A percentile compares a stretch with the other conserved stretches of the same genome.
Evolutionary conservation across 2,888 invertebrate genomes (phyloP).

Genomic region (Drosophila affinis): DNA sequence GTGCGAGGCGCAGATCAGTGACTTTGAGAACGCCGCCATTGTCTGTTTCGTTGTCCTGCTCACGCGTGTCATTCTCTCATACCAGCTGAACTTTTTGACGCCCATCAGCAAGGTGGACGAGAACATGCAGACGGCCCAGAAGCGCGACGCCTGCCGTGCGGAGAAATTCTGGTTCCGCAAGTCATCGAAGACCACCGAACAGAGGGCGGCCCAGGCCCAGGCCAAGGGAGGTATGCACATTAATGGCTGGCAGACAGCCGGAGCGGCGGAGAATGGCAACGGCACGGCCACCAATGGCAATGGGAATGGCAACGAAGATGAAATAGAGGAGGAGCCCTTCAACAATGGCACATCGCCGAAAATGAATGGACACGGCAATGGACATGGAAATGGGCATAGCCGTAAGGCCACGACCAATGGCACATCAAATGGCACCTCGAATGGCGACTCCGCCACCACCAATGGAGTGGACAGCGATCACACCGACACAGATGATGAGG

Average conservation of each 20-base stretch:
- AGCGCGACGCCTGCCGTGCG: constrained; percentile 91
- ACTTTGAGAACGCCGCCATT: constrained; percentile 99
- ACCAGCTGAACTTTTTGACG: constrained; percentile 97
- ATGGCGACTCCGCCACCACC: constrained; percentile 36
- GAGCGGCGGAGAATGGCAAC: constrained; percentile 22
- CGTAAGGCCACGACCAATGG: constrained; percentile 41
- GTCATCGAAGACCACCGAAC: constrained; percentile 85
- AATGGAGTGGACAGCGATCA: constrained; percentile 72
- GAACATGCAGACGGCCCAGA: constrained; percentile 98
- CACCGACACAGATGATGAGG: constrained; percentile 72
- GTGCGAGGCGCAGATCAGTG: constrained; percentile 98
- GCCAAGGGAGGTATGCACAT: constrained; percentile 21
- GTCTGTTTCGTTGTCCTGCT: constrained; percentile 98
- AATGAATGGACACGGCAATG: constrained; percentile 54
- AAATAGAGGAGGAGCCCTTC: constrained; percentile 15
- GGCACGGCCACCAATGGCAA: constrained; percentile 24
- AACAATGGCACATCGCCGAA: constrained; percentile 38
- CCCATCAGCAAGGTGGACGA: constrained; percentile 99
- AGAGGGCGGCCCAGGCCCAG: constrained; percentile 55
- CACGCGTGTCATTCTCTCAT: constrained; percentile 97
- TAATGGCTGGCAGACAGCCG: constrained; percentile 45
- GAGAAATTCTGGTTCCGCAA: constrained; percentile 97
- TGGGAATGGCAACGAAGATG: constrained; percentile 29
- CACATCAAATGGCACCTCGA: constrained; percentile 22
- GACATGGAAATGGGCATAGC: constrained; percentile 34